Percentiles rank a stretch among this genome's conserved stretches.
Conservation (phyloP, 2,797 vertebrate genomes). For the Antennarius maculatus region DNA sequence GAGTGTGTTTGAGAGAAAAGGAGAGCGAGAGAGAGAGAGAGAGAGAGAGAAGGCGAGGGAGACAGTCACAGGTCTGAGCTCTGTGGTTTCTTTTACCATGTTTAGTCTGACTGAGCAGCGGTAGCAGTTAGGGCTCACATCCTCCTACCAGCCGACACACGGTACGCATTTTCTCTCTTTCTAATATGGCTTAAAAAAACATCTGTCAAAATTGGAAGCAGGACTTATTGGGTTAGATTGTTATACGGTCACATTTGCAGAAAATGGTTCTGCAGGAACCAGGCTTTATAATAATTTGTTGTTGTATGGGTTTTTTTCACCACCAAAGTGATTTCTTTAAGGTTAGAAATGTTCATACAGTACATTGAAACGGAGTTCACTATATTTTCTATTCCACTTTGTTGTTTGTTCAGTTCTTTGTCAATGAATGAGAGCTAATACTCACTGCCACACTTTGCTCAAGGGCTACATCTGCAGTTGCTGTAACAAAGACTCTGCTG, state of each 20-base stretch:
- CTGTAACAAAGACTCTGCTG: constrained; percentile 29
- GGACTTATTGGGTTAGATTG: constrained; percentile 3
- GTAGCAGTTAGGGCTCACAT: constrained; percentile 35
- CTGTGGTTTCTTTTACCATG: constrained; percentile 44
- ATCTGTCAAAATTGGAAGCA: constrained; percentile 23
- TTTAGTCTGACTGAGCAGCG: constrained; percentile 42
- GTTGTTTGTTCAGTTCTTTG: constrained; percentile 37
- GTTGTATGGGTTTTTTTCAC: neutral
- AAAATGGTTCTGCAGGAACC: neutral
- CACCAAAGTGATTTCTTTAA: neutral
- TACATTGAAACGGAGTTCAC: neutral
- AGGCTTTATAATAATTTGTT: neutral
- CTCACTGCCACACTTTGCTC: constrained; percentile 20
- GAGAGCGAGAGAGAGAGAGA: too few species aligned
- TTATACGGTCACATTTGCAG: neutral
- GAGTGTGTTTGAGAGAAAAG: too few species aligned
- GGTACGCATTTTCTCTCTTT: constrained; percentile 58
- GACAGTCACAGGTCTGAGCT: constrained; percentile 40
- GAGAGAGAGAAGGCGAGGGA: constrained; percentile 5
- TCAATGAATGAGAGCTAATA: constrained; percentile 27
- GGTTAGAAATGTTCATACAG: neutral
- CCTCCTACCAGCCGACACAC: constrained; percentile 28
- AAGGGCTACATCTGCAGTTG: constrained; percentile 16
- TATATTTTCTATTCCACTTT: constrained; percentile 14
- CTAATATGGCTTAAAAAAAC: constrained; percentile 17